A percentile compares a stretch with the other conserved stretches of the same genome.
These are phyloP conservation scores for Muntiacus reevesi DNA, from an alignment of 2,113 vertebrate species.

Conservation along the genomic window DNA sequence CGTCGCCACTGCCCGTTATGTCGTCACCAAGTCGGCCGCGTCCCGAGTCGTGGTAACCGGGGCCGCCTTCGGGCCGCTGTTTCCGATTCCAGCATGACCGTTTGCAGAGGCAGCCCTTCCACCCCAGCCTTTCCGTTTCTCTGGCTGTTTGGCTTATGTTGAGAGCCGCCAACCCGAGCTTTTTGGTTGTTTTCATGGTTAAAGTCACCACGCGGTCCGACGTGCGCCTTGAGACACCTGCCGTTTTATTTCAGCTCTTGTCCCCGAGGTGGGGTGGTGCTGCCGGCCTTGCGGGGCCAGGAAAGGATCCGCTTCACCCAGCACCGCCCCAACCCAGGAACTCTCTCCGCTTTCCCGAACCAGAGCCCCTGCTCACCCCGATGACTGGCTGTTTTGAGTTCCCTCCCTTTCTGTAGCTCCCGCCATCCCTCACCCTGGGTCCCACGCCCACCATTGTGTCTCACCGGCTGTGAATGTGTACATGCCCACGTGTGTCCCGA, in stretches of 20 bases:
- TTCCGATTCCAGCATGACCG: slow-evolving; percentile 84
- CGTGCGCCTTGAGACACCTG: slow-evolving; percentile 72
- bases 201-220: slow-evolving; percentile 59
- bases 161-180: slow-evolving; percentile 80
- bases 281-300: slow-evolving; percentile 78
- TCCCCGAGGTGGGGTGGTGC: slow-evolving; percentile 66
- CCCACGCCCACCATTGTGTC: slow-evolving; percentile 39
- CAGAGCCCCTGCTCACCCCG: slow-evolving; percentile 75
- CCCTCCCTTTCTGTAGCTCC: slow-evolving; percentile 75
- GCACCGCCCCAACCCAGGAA: slow-evolving; percentile 72
- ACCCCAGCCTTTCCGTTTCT: slow-evolving; percentile 75
- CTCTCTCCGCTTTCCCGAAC: slow-evolving; percentile 73
- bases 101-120: slow-evolving; percentile 76
- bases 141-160: slow-evolving; percentile 84
- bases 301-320: slow-evolving; percentile 70
- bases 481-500: slow-evolving; percentile 10
- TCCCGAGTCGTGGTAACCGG: slow-evolving; percentile 89
- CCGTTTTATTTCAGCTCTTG: slow-evolving; percentile 71
- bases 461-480: slow-evolving; percentile 48
- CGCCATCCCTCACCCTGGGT: slow-evolving; percentile 8
- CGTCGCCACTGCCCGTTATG: slow-evolving; percentile 82
- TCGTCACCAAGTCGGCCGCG: slow-evolving; percentile 83
- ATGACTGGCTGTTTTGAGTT: slow-evolving; percentile 80
- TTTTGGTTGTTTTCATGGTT: slow-evolving; percentile 72
- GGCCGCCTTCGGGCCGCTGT: slow-evolving; percentile 70